A percentile compares a stretch with the other conserved stretches of the same genome.
Evolutionary conservation across 1,140 invertebrate species (phyloP).

Genomic region (Drosophila biarmipes): DNA sequence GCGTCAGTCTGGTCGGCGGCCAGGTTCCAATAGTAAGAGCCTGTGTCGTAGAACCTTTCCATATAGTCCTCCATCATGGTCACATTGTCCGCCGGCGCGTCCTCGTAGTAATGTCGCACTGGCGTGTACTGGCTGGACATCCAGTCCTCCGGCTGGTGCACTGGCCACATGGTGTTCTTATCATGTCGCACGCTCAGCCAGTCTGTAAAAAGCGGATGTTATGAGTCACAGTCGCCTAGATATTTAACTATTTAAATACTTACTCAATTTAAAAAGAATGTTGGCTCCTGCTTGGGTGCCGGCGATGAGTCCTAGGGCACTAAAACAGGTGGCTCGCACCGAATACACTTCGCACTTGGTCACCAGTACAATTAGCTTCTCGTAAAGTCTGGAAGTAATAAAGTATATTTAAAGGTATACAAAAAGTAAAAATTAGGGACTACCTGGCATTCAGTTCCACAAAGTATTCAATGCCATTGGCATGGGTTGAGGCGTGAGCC

Average conservation of each 20-base stretch:
- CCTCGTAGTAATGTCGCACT: constrained; percentile 79
- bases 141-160: constrained; percentile 89
- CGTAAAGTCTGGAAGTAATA: constrained; percentile 66
- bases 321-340: constrained; percentile 94
- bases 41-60: constrained; percentile 69
- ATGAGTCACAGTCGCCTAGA: not conserved
- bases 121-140: constrained; percentile 84
- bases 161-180: constrained; percentile 93
- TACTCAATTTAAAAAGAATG: constrained; percentile 88
- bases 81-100: constrained; percentile 76
- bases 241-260: constrained; percentile 35
- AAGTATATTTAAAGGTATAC: not conserved
- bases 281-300: constrained; percentile 93
- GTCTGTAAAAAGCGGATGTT: constrained; percentile 84
- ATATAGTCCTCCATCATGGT: constrained; percentile 76
- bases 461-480: constrained; percentile 90
- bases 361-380: constrained; percentile 87
- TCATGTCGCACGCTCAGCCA: constrained; percentile 94
- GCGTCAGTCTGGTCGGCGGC: constrained; percentile 21
- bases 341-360: constrained; percentile 93
- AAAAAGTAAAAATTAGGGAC: not conserved
- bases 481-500: constrained; percentile 92
- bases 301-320: constrained; percentile 92
- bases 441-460: constrained; percentile 85
- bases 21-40: constrained; percentile 75